Percentiles rank a stretch among this genome's conserved stretches.
These are phyloP conservation scores for Hemitrygon akajei DNA, from an alignment of 2,797 vertebrate species.

Conservation along the genomic window DNA sequence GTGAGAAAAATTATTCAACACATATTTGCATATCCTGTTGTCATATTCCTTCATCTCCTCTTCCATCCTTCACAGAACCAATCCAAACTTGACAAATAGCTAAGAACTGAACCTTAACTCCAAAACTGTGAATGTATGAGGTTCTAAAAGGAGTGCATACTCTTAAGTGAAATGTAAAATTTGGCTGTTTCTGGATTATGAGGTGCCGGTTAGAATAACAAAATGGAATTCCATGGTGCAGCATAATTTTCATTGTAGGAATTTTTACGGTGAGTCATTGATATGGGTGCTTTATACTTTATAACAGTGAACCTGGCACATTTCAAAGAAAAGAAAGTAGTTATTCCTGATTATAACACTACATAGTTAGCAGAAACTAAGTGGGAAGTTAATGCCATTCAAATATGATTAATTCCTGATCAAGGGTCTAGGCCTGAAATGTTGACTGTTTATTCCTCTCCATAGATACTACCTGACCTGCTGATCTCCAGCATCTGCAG, in stretches of 20 bases:
- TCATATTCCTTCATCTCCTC: too few relatives aligned
- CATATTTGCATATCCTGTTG: too few relatives aligned
- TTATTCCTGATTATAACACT: too few relatives aligned
- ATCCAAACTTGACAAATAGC: too few relatives aligned
- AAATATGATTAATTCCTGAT: background rate
- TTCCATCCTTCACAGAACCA: too few relatives aligned
- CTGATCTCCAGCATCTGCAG: too few relatives aligned
- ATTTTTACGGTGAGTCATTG: background rate
- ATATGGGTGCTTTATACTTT: background rate
- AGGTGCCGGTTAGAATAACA: background rate
- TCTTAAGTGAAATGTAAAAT: background rate
- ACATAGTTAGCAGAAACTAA: background rate
- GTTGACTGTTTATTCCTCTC: too few relatives aligned
- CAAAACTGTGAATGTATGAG: too few relatives aligned
- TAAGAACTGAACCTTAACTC: too few relatives aligned
- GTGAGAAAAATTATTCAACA: too few relatives aligned
- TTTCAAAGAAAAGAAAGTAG: background rate
- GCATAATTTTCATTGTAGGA: background rate
- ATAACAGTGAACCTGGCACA: background rate
- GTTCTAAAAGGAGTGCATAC: background rate
- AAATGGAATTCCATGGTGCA: background rate
- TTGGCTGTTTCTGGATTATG: background rate
- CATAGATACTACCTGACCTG: too few relatives aligned
- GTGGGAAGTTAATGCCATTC: background rate
- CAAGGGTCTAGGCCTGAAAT: too few relatives aligned